Conservation (phyloP, 1,140 invertebrate species). For the Leptinotarsa defecta region DNA sequence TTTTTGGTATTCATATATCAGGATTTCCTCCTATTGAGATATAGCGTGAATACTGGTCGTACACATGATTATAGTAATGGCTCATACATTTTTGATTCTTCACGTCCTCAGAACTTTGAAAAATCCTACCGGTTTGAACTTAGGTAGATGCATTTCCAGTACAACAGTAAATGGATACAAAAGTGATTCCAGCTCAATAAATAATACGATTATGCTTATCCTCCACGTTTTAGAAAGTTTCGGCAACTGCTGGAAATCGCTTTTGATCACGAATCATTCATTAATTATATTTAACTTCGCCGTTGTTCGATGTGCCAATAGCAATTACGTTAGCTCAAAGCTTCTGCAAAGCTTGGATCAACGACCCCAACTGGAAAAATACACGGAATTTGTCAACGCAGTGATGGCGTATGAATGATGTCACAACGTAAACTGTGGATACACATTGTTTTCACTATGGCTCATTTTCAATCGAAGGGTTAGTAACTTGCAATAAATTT, state of each 20-base stretch:
- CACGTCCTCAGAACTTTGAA: too few relatives aligned
- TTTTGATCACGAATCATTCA: conserved; percentile 4
- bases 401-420: background rate
- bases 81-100: too few relatives aligned
- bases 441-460: too few relatives aligned
- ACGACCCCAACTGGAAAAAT: background rate
- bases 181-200: background rate
- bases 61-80: too few relatives aligned
- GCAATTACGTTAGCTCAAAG: background rate
- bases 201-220: background rate
- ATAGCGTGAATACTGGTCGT: too few relatives aligned
- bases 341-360: background rate
- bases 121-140: too few relatives aligned
- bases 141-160: background rate
- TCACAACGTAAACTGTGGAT: too few relatives aligned
- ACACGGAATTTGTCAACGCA: background rate
- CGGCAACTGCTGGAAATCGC: background rate
- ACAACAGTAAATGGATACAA: background rate
- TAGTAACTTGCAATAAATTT: too few relatives aligned
- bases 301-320: conserved; percentile 7
- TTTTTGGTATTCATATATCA: too few relatives aligned
- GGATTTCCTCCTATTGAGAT: too few relatives aligned
- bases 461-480: too few relatives aligned
- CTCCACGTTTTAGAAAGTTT: background rate
- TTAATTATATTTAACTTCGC: conserved; percentile 9